Evolutionary conservation across 2,888 invertebrate species (phyloP), one percentile per base, ranked within the genome.

Genomic region (Trissoscelio sp.): DNA sequence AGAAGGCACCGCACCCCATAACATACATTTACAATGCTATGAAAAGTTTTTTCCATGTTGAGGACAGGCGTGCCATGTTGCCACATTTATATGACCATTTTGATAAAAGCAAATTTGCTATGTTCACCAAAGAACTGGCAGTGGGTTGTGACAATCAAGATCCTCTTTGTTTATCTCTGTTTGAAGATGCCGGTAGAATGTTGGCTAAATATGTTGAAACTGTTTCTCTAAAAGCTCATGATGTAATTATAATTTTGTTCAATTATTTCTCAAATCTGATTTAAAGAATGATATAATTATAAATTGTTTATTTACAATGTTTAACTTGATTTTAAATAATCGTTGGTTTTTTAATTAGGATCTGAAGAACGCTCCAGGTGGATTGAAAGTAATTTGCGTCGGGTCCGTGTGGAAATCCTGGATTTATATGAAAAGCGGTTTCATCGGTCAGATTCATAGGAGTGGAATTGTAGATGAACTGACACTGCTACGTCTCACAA

Each of bases 381-480:
- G 95, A 0, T 88, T 97, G 44, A 94, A 95, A 57, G 94, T 99
- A 0, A 95, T 98, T 0, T 98, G 98, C 89, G 97, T 98, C 0
- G 99, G 99, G 0, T 98, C 98, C 0, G 98, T 99, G 0, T 99
- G 97, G 97, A 94, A 96, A 82, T 98, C 98, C 88, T 99, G 98
- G 98, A 92, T 94, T 3, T 93, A 96, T 22, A 89, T 99, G 80
- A 93, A 95, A 87, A 92, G 94, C 1, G 97, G 97, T 0, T 95
- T 97, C 84, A 87, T 94, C 2, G 87, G 91, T 1, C 93, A 93
- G 79, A 89, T 96, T 3, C 87, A 92, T 3, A 86, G 91, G 6
- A 91, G 92, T 39, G 86, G 91, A 57, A 90, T 92, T 6, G 85
- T 95, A 1, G 87, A 92, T 3, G 93, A 94, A 86, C 88, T 96